Evolutionary conservation across 2,888 invertebrate genomes (phyloP).

Genomic region (Torymus auratus): DNA sequence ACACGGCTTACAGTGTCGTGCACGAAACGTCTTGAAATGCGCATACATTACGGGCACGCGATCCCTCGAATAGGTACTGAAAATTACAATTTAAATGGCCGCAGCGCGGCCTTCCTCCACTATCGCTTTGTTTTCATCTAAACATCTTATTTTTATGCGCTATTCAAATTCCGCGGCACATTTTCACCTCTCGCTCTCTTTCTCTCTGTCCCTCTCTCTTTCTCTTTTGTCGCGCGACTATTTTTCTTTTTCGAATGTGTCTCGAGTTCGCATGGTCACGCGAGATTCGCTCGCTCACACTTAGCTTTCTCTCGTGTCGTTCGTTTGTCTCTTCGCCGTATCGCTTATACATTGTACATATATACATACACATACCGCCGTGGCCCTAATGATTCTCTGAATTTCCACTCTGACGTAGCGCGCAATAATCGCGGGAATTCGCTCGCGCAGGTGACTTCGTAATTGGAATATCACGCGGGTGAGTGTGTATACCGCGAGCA

Average conservation of each 20-base stretch:
- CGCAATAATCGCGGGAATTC: slow-evolving; percentile 5
- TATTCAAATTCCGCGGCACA: slow-evolving; percentile 70
- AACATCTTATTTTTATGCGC: slow-evolving; percentile 75
- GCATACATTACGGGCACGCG: slow-evolving; percentile 75
- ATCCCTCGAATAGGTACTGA: slow-evolving; percentile 68
- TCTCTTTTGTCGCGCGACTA: not conserved
- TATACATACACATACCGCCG: too few relatives aligned
- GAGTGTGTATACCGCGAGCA: not conserved
- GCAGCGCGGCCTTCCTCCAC: slow-evolving; percentile 56
- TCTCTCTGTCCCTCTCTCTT: slow-evolving; percentile 41
- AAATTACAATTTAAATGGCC: slow-evolving; percentile 75
- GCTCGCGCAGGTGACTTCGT: slow-evolving; percentile 9
- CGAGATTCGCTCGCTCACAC: not conserved
- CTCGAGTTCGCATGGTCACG: not conserved
- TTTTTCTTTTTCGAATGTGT: too few relatives aligned
- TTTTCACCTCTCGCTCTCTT: slow-evolving; percentile 57
- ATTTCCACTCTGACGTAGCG: slow-evolving; percentile 13
- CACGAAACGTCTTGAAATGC: slow-evolving; percentile 72
- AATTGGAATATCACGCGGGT: slow-evolving; percentile 29
- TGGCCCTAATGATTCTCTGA: slow-evolving; percentile 36
- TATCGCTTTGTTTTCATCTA: slow-evolving; percentile 74
- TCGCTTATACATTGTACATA: not conserved
- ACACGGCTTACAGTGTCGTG: slow-evolving; percentile 63
- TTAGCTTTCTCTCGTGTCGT: not conserved
- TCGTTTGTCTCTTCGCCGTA: slow-evolving; percentile 35